Percentiles rank a stretch among this genome's conserved stretches.
These are phyloP conservation scores for Apamea monoglypha DNA, from an alignment of 2,888 invertebrate species.

Conservation along the genomic window DNA sequence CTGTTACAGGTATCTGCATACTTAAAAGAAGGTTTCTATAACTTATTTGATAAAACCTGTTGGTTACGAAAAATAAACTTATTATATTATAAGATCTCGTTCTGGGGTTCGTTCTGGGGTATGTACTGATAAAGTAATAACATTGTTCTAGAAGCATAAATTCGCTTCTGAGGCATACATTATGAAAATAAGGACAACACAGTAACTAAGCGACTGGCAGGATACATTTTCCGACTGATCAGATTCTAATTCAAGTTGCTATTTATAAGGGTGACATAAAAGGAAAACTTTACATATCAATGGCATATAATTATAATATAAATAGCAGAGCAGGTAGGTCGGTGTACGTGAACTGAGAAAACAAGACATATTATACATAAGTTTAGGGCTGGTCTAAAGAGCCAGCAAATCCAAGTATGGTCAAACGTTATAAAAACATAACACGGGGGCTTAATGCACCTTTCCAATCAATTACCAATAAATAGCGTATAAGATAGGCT, in stretches of 20 bases:
- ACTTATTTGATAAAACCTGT: not conserved
- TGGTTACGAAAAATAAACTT: not conserved
- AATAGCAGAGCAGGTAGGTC: constrained; percentile 40
- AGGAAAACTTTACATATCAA: constrained; percentile 7
- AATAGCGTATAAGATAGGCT: constrained; percentile 88
- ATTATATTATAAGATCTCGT: not conserved
- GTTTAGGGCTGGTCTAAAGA: constrained; percentile 60
- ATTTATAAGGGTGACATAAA: constrained; percentile 13
- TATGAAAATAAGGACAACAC: not conserved
- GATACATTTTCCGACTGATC: not conserved
- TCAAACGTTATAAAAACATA: constrained; percentile 78
- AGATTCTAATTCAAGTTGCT: constrained; percentile 2
- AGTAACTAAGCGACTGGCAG: not conserved
- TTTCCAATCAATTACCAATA: constrained; percentile 90
- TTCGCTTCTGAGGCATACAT: not conserved
- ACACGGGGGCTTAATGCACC: constrained; percentile 82
- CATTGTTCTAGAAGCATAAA: not conserved
- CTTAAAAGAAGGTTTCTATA: not conserved
- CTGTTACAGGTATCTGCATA: not conserved
- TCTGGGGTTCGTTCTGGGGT: no score
- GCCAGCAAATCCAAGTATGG: constrained; percentile 77
- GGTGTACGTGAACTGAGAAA: constrained; percentile 61
- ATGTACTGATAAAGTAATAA: not conserved
- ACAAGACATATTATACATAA: constrained; percentile 51
- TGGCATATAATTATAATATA: constrained; percentile 36